phyloP scores from a whole-genome alignment of 2,797 vertebrate species.

The Staurois parvus region DNA sequence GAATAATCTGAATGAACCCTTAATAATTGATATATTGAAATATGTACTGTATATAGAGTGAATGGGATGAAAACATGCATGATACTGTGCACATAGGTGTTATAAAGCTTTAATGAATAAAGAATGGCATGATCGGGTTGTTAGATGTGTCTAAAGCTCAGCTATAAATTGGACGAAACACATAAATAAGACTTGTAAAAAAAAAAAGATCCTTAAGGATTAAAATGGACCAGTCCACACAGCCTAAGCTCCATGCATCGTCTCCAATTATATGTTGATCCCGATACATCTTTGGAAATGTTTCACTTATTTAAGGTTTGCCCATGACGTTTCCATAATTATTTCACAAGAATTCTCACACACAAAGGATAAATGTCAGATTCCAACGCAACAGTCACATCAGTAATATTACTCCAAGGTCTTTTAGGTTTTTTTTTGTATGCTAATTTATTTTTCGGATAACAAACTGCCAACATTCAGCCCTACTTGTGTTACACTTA shows the following conservation, averaged over 20 bases:
- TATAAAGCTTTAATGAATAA: no score
- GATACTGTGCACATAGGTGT: no score
- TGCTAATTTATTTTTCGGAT: constrained; percentile 53
- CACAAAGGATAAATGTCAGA: constrained; percentile 52
- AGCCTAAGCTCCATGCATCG: background rate
- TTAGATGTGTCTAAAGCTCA: no score
- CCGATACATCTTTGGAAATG: background rate
- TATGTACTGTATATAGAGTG: no score
- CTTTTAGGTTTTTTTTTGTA: constrained; percentile 46
- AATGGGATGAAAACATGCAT: no score
- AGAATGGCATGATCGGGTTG: no score
- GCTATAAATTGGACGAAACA: no score
- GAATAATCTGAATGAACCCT: no score
- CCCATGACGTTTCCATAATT: constrained; percentile 38
- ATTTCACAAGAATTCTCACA: constrained; percentile 44
- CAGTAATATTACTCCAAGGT: constrained; percentile 44
- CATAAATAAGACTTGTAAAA: background rate
- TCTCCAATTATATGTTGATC: constrained; percentile 14
- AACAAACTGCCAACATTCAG: constrained; percentile 58
- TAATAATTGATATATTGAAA: no score
- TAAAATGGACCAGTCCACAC: background rate
- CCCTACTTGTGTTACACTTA: constrained; percentile 48
- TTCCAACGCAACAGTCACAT: constrained; percentile 35
- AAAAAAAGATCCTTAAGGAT: background rate
- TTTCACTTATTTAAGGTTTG: constrained; percentile 20